These are phyloP conservation scores for Forbesichthys agassizii DNA, from an alignment of 2,113 vertebrate species.

Conservation along the genomic window DNA sequence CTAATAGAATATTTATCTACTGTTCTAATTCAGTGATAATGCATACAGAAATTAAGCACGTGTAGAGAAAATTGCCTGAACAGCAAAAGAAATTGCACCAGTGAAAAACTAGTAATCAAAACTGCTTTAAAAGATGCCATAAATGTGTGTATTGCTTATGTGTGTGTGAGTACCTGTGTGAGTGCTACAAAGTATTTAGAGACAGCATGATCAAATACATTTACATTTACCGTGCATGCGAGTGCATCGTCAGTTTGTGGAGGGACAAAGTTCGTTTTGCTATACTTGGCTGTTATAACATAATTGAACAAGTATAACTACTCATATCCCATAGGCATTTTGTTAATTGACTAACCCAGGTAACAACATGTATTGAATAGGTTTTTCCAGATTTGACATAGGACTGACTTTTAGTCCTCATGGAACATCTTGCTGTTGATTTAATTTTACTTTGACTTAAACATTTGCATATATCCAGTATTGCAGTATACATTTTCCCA, in stretches of 20 bases:
- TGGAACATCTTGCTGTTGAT: too few species aligned
- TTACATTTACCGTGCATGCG: slow-evolving; percentile 16
- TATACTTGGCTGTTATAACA: too few species aligned
- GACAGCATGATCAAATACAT: slow-evolving; percentile 45
- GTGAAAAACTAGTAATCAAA: slow-evolving; percentile 32
- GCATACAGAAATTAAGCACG: slow-evolving; percentile 43
- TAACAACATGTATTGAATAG: too few species aligned
- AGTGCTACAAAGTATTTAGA: slow-evolving; percentile 33
- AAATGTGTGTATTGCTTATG: slow-evolving; percentile 7
- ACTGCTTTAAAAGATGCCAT: slow-evolving; percentile 35
- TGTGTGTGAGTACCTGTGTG: slow-evolving; percentile 11
- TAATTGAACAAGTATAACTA: too few species aligned
- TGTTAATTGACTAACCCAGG: too few species aligned
- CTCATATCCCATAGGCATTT: too few species aligned
- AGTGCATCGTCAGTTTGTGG: not conserved
- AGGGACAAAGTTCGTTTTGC: not conserved
- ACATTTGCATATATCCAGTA: too few species aligned
- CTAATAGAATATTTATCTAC: slow-evolving; percentile 62
- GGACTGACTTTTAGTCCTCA: too few species aligned
- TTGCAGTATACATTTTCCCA: too few species aligned
- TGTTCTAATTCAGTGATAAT: slow-evolving; percentile 63
- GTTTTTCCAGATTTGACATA: too few species aligned
- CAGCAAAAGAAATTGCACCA: slow-evolving; percentile 37
- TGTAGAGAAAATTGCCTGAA: slow-evolving; percentile 32
- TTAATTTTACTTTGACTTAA: too few species aligned